Evolutionary conservation across 2,888 invertebrate species (phyloP).

Genomic region (Hydraecia micacea): DNA sequence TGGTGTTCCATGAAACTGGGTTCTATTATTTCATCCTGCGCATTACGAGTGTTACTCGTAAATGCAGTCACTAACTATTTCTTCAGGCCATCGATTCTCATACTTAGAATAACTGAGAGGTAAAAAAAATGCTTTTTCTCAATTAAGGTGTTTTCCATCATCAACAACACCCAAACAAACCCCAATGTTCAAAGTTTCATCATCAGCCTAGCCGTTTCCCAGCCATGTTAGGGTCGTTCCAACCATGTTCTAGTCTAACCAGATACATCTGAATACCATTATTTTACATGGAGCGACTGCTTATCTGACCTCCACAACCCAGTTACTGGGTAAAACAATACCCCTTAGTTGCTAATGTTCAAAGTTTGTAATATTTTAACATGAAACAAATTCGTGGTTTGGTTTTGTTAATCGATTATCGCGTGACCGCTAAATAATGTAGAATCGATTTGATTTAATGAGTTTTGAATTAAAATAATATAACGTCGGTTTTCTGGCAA

Average conservation of each 20-base stretch:
- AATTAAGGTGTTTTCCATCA: not conserved
- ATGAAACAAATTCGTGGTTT: slow-evolving; percentile 16
- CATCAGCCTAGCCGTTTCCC: not conserved
- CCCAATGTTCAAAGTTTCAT: slow-evolving; percentile 14
- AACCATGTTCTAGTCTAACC: not conserved
- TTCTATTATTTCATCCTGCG: not conserved
- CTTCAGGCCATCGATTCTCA: not conserved
- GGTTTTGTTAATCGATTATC: slow-evolving; percentile 42
- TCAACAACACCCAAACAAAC: not conserved
- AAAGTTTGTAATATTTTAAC: slow-evolving; percentile 30
- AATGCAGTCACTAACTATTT: not conserved
- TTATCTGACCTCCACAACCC: not conserved
- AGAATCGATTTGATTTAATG: slow-evolving; percentile 50
- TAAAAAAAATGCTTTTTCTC: not conserved
- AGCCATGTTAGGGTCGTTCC: too few relatives aligned
- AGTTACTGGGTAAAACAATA: not conserved
- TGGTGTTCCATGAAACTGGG: not conserved
- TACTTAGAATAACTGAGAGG: not conserved
- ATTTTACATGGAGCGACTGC: not conserved
- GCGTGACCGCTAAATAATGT: slow-evolving; percentile 52
- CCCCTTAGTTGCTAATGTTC: not conserved
- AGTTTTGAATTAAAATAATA: slow-evolving; percentile 41
- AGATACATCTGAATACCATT: not conserved
- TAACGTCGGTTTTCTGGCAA: not conserved
- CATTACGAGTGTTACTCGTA: not conserved